phyloP scores from a whole-genome alignment of 2,797 vertebrate genomes.

The Pantherophis alleghaniensis region DNA sequence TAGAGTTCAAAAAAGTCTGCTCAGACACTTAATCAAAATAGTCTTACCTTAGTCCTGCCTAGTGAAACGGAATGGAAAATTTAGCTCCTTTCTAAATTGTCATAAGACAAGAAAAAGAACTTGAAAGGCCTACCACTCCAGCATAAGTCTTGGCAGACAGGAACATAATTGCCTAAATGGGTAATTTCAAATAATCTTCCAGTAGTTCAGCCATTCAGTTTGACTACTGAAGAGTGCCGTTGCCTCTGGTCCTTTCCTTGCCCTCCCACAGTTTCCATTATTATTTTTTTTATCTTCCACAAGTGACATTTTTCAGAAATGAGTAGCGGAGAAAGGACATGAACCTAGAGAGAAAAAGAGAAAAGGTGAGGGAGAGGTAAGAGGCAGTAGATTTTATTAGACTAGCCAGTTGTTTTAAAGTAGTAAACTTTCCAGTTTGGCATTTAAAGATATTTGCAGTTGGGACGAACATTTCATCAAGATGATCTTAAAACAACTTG shows the following conservation, averaged over 20 bases:
- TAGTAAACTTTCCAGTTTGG: neutral
- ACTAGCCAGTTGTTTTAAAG: conserved; percentile 1
- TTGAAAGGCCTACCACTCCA: neutral
- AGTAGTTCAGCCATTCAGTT: neutral
- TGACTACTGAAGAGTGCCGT: neutral
- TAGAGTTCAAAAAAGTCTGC: neutral
- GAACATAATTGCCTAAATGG: conserved; percentile 15
- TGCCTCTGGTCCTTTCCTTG: neutral
- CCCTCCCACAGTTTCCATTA: conserved; percentile 19
- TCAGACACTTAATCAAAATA: neutral
- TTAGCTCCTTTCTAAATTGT: neutral
- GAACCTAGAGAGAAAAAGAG: neutral
- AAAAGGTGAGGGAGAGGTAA: neutral
- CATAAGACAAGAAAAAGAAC: neutral
- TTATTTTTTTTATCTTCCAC: neutral
- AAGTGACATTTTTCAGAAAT: neutral
- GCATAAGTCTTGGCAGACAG: neutral
- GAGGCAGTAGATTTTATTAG: neutral
- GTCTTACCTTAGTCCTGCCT: neutral
- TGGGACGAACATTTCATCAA: neutral
- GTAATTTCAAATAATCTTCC: conserved; percentile 28
- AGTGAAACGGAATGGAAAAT: neutral
- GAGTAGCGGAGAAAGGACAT: conserved; percentile 1
- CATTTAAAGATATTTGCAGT: neutral
- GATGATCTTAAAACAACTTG: neutral